phyloP scores from a whole-genome alignment of 2,113 vertebrate species.

The Bos taurus region DNA sequence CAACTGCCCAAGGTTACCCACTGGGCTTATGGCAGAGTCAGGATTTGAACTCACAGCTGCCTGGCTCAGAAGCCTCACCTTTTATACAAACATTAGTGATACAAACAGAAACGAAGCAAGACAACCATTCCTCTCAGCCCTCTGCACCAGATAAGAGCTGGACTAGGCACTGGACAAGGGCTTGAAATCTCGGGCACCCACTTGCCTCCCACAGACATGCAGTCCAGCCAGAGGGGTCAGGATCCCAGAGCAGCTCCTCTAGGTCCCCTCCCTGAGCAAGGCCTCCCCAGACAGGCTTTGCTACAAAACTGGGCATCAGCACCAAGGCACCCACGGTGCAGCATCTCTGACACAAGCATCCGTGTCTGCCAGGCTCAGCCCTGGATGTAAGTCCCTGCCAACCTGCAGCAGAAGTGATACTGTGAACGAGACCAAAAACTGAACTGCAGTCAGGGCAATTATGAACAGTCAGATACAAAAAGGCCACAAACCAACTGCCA shows the following conservation, averaged over 20 bases:
- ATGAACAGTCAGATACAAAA: neutral
- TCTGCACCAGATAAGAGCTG: neutral
- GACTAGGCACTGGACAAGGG: neutral
- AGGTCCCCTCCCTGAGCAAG: neutral
- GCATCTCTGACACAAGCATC: neutral
- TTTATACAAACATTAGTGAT: neutral
- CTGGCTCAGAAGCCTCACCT: neutral
- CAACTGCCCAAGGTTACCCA: neutral
- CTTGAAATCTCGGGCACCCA: neutral
- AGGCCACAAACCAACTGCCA: neutral
- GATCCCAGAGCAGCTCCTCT: neutral
- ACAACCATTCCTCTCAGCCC: neutral
- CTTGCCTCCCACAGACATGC: neutral
- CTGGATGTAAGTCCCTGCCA: neutral
- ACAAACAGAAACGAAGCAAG: neutral
- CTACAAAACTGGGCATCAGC: neutral
- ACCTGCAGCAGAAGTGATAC: neutral
- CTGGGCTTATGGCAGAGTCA: neutral
- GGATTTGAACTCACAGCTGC: neutral
- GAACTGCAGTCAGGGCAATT: neutral
- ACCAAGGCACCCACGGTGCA: neutral
- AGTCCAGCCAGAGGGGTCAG: neutral
- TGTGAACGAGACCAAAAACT: too few relatives aligned
- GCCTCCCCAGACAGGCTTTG: neutral
- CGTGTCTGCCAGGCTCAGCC: neutral